Evolutionary conservation across 1,140 invertebrate genomes (phyloP).

Genomic region (Drosophila ironensis): DNA sequence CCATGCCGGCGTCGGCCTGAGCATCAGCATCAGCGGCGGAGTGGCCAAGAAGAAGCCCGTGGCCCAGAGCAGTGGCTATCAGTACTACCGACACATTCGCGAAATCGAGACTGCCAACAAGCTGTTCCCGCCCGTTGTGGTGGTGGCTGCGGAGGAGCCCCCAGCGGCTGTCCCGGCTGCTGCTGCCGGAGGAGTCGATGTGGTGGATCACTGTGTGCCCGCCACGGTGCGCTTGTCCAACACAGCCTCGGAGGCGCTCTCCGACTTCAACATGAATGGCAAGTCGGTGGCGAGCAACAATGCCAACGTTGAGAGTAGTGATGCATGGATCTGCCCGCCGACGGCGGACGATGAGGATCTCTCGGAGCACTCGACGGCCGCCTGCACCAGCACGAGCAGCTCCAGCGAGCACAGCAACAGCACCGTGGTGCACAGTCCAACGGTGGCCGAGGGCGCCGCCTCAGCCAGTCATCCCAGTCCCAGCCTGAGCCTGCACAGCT

Average conservation of each 20-base stretch:
- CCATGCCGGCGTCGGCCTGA: conserved; percentile 15
- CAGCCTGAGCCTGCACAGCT: conserved; percentile 38
- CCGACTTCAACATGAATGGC: conserved; percentile 78
- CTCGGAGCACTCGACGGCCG: conserved; percentile 69
- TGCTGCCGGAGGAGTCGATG: conserved; percentile 34
- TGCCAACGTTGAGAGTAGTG: conserved; percentile 48
- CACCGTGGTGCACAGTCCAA: conserved; percentile 74
- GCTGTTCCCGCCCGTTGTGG: conserved; percentile 66
- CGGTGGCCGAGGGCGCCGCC: conserved; percentile 26
- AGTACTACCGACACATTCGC: conserved; percentile 77
- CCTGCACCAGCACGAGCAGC: conserved; percentile 75
- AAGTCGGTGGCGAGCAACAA: conserved; percentile 41
- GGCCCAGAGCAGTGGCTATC: conserved; percentile 76
- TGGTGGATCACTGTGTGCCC: conserved; percentile 68
- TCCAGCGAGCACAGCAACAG: conserved; percentile 79
- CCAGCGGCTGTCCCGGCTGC: neutral
- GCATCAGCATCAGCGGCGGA: conserved; percentile 42
- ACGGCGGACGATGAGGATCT: conserved; percentile 61
- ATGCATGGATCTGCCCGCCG: conserved; percentile 9
- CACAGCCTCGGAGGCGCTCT: conserved; percentile 21
- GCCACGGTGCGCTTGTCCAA: conserved; percentile 53
- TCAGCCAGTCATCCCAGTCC: conserved; percentile 48
- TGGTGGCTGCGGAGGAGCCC: conserved; percentile 35
- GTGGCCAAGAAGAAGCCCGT: conserved; percentile 58
- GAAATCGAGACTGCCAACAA: conserved; percentile 80